phyloP scores from a whole-genome alignment of 2,888 invertebrate genomes.

The Bombylius major region DNA sequence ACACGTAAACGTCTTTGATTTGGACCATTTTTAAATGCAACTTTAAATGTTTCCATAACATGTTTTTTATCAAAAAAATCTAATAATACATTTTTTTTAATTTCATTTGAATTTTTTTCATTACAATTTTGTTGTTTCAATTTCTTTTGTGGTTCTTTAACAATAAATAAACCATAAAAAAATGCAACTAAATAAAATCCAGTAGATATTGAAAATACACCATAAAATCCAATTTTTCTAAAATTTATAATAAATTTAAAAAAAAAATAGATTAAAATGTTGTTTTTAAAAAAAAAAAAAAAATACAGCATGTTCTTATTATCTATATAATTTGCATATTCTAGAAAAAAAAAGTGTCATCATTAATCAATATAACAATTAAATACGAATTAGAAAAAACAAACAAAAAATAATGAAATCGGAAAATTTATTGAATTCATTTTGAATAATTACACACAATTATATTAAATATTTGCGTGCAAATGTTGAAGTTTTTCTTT shows the following conservation, averaged over 20 bases:
- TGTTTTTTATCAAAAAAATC: slow-evolving; percentile 68
- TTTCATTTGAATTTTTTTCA: slow-evolving; percentile 20
- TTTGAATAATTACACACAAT: too few relatives aligned
- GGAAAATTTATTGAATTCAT: too few relatives aligned
- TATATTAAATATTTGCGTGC: too few relatives aligned
- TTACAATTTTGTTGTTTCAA: slow-evolving; percentile 17
- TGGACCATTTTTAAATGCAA: slow-evolving; percentile 66
- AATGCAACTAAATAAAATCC: slow-evolving; percentile 61
- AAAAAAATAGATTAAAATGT: too few relatives aligned
- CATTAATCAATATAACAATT: too few relatives aligned
- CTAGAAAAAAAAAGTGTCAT: too few relatives aligned
- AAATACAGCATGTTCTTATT: too few relatives aligned
- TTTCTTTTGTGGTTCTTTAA: slow-evolving; percentile 45
- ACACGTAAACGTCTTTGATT: slow-evolving; percentile 62
- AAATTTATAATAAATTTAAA: background rate
- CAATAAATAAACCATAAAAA: slow-evolving; percentile 56
- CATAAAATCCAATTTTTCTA: slow-evolving; percentile 63
- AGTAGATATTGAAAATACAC: slow-evolving; percentile 67
- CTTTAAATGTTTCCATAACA: slow-evolving; percentile 62
- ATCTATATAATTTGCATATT: too few relatives aligned
- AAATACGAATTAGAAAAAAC: too few relatives aligned
- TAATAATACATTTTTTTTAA: slow-evolving; percentile 24
- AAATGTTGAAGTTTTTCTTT: too few relatives aligned
- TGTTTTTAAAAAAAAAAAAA: too few relatives aligned
- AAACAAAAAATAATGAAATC: too few relatives aligned